phyloP scores from a whole-genome alignment of 64 coral and sea anemone species.

The Actinia tenebrosa region DNA sequence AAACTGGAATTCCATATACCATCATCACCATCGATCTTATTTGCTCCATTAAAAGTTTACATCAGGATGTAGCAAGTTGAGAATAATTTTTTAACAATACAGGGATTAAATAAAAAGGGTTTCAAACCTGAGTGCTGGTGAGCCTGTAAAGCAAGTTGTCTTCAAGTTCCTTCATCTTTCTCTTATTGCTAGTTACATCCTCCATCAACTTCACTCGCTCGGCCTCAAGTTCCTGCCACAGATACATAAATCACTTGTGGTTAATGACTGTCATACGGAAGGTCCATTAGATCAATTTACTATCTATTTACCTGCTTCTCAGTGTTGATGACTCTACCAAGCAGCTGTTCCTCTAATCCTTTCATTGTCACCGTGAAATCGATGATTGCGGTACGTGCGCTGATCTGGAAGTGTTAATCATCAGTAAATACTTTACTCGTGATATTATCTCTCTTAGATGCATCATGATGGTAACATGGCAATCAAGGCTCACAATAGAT shows the following conservation, averaged over 20 bases:
- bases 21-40: no score
- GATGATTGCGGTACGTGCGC: slow-evolving; percentile 98
- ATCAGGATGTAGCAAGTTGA: no score
- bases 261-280: not conserved
- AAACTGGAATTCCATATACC: no score
- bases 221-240: slow-evolving; percentile 67
- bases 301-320: slow-evolving; percentile 85
- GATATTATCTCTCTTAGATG: no score
- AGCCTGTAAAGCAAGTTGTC: slow-evolving; percentile 85
- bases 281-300: not conserved
- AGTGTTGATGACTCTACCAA: slow-evolving; percentile 92
- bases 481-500: no score
- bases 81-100: no score
- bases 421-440: not conserved
- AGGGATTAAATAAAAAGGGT: not conserved
- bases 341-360: slow-evolving; percentile 91
- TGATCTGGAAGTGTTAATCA: slow-evolving; percentile 55
- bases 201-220: slow-evolving; percentile 86
- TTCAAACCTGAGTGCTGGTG: slow-evolving; percentile 72
- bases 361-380: slow-evolving; percentile 99
- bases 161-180: slow-evolving; percentile 93
- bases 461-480: no score
- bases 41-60: no score
- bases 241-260: not conserved
- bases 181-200: slow-evolving; percentile 83